Base-by-base conservation (phyloP, 1,140 invertebrate genomes). In the Lutraria rhynchaena region DNA sequence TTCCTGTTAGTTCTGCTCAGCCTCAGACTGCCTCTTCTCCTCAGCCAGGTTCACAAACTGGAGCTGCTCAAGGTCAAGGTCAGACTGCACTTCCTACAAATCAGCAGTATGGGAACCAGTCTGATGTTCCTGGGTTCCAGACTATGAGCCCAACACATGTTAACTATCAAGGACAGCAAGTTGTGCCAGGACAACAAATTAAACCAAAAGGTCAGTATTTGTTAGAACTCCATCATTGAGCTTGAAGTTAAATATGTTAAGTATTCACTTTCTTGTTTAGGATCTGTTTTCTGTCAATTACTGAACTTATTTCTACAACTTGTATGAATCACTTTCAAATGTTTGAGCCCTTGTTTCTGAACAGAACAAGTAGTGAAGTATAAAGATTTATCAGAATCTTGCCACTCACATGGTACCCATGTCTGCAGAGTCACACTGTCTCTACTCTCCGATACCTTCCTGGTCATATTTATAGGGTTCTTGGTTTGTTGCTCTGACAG, bases 11-110 rank as follows among this genome's bases (percentile, higher is more conserved):
- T 67, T 4, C 15, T 17, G 31, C 44, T 37, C 74, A 63, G n/a
- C 1, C 4, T 22, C 41, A 49, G 51, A 27, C 57, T 41, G 31
- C 17, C 31, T 24, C 7, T 65, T 41, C 11, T 7, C 63, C n/a
- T 22, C 41, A 67, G 44, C n/a, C 41, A 19, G 49, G 24, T 46
- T 67, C 49, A 17, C 15, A 1, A 22, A 1, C 44, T 7, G 7
- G 37, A 44, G 15, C n/a, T 61, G 33, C 22, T 55, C 65, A 71
- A 81, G 67, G 78, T 63, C 53, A 61, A 61, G 65, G 33, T 53
- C 78, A 81, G 33, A 44, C 37, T 29, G 19, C 31, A 9, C 41
- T 29, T 57, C 53, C 22, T 31, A 15, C 69, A 37, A 80, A 78
- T 51, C 69, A 51, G 4, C 55, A 31, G 46, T 37, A 82, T 41